Conservation (phyloP, 2,797 vertebrate species). For the Clamator glandarius region DNA sequence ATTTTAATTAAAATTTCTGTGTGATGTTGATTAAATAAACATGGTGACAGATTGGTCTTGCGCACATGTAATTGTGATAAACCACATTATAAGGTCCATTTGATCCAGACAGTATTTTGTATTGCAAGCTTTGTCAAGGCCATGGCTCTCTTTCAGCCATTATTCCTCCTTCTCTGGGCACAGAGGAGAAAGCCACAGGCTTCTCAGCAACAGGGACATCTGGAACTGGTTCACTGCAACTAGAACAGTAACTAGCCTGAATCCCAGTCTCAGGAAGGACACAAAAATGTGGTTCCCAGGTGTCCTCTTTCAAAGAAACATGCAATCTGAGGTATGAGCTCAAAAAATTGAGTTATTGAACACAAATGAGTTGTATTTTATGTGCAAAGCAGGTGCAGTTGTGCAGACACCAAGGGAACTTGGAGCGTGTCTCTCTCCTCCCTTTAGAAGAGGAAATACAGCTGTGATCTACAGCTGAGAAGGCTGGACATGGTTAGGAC, state of each 20-base stretch:
- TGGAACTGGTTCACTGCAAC: background rate
- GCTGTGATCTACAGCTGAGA: background rate
- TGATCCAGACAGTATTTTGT: background rate
- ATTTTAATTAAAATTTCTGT: constrained; percentile 35
- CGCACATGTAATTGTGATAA: background rate
- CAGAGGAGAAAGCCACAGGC: background rate
- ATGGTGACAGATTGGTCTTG: background rate
- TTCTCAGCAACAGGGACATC: background rate
- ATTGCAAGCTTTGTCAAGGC: background rate
- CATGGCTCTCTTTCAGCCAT: background rate
- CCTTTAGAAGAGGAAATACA: background rate
- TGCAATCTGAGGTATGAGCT: fast-evolving
- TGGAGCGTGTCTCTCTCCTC: background rate
- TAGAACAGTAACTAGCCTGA: background rate
- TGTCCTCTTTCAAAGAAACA: background rate
- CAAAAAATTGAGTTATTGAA: background rate
- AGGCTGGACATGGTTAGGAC: background rate
- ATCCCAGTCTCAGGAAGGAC: background rate
- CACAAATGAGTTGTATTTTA: fast-evolving
- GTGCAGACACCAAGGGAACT: background rate
- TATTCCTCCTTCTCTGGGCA: background rate
- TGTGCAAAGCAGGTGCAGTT: background rate
- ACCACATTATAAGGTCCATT: background rate
- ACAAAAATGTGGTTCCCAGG: background rate
- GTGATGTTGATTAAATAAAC: constrained; percentile 34